A percentile compares a stretch with the other conserved stretches of the same genome.
These are phyloP conservation scores for Carcinoscorpius rotundicauda DNA, from an alignment of 1,140 invertebrate genomes.

Conservation along the genomic window DNA sequence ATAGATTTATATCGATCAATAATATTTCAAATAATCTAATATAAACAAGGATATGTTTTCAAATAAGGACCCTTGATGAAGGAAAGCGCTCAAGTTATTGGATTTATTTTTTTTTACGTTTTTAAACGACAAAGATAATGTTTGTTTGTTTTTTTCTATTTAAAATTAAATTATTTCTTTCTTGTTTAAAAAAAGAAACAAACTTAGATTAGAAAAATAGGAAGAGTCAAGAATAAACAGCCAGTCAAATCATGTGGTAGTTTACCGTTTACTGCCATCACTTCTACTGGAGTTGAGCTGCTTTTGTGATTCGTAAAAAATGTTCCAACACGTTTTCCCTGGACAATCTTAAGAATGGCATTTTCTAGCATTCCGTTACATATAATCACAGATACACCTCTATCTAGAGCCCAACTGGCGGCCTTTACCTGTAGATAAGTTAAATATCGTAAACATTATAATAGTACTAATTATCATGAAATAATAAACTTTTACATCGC, in stretches of 20 bases:
- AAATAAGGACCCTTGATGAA: no score
- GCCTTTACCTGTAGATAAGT: constrained; percentile 53
- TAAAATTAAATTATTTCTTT: no score
- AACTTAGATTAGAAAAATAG: no score
- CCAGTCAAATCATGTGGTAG: background rate
- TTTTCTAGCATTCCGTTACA: constrained; percentile 94
- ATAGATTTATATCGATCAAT: no score
- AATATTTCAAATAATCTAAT: no score
- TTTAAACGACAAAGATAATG: background rate
- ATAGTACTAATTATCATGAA: background rate
- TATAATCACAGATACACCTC: constrained; percentile 92
- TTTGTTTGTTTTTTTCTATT: background rate
- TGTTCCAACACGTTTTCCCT: constrained; percentile 88
- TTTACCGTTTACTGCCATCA: constrained; percentile 80
- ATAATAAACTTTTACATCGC: no score
- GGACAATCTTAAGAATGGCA: constrained; percentile 82
- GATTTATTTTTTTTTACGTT: no score
- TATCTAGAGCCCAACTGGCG: constrained; percentile 87
- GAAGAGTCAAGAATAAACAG: no score
- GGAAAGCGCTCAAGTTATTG: no score
- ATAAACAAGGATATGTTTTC: no score
- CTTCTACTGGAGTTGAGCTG: constrained; percentile 57
- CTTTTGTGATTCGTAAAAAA: constrained; percentile 81
- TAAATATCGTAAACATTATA: background rate
- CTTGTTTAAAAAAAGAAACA: no score